Conservation (phyloP, 2,797 vertebrate genomes). For the Hirundo rustica region DNA sequence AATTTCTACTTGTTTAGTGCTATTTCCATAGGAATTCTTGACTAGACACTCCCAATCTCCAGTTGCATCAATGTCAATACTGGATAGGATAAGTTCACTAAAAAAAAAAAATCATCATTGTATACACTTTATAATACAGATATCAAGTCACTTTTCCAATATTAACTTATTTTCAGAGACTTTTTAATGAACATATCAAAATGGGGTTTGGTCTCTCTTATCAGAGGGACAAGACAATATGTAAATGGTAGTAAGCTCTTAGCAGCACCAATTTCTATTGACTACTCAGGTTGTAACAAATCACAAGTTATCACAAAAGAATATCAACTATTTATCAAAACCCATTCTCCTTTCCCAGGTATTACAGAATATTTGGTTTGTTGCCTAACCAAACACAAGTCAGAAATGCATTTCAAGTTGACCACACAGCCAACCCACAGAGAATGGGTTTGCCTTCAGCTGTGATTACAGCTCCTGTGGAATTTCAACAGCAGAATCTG, state of each 20-base stretch:
- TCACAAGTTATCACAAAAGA: not conserved
- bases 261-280: not conserved
- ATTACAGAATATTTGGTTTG: not conserved
- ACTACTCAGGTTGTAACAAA: not conserved
- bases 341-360: not conserved
- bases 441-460: not conserved
- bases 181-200: not conserved
- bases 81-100: conserved; percentile 90
- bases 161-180: not conserved
- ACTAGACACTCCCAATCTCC: conserved; percentile 90
- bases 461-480: not conserved
- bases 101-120: conserved; percentile 2
- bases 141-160: not conserved
- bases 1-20: conserved; percentile 86
- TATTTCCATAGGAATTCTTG: conserved; percentile 88
- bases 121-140: not conserved
- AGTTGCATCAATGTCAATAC: conserved; percentile 82
- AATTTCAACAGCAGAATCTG: not conserved
- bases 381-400: not conserved
- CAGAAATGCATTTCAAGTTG: not conserved
- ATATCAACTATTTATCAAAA: not conserved
- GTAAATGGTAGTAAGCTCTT: not conserved
- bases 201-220: not conserved
- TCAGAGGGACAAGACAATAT: not conserved
- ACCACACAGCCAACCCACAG: not conserved